Evolutionary conservation across 2,888 invertebrate genomes (phyloP).

Genomic region (Invenusta paracnida): DNA sequence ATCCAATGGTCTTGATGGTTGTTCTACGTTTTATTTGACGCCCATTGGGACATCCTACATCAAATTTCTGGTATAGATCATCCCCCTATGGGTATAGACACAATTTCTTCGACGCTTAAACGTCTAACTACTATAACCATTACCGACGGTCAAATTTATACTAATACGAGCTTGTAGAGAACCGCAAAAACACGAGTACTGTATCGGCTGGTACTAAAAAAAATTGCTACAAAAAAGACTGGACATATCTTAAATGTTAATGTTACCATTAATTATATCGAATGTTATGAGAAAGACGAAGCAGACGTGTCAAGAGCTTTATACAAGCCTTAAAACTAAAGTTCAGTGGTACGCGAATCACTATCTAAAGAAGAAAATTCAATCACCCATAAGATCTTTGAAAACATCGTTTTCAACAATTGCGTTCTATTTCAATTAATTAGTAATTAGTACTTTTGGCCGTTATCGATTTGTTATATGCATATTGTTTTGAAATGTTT

Average conservation of each 20-base stretch:
- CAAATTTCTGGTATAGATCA: neutral
- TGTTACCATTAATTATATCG: neutral
- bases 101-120: neutral
- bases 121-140: neutral
- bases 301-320: neutral
- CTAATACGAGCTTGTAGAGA: neutral
- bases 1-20: too few species aligned
- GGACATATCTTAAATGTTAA: neutral
- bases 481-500: neutral
- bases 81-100: neutral
- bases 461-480: neutral
- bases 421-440: neutral
- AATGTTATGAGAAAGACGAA: neutral
- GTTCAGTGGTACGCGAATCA: neutral
- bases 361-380: neutral
- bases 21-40: too few species aligned
- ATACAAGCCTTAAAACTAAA: neutral
- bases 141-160: neutral
- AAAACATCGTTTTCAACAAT: neutral
- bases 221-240: neutral
- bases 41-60: neutral
- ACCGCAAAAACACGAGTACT: neutral
- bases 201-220: neutral
- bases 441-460: neutral
- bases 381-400: neutral